Conservation (phyloP, 2,113 vertebrate genomes). For the Zosterops lateralis region DNA sequence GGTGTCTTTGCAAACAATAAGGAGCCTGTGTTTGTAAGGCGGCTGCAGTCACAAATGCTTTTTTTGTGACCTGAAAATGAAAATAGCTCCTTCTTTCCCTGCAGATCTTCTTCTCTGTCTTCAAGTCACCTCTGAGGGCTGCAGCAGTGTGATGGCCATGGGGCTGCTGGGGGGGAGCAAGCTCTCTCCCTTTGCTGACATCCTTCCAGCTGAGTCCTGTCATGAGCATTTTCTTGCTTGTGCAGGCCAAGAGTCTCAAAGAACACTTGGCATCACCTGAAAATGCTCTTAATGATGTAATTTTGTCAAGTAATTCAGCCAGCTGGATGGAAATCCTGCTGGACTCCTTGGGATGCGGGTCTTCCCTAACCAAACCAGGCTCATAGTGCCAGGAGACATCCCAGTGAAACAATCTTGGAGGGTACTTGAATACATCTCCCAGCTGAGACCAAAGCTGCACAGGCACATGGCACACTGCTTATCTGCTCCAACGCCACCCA, state of each 20-base stretch:
- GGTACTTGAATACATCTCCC: not conserved
- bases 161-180: not conserved
- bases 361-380: not conserved
- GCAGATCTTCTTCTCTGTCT: conserved; percentile 5
- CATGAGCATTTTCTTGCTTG: not conserved
- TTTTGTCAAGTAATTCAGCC: not conserved
- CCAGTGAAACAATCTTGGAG: not conserved
- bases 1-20: conserved; percentile 52
- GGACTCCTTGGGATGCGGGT: not conserved
- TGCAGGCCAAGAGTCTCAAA: not conserved
- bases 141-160: not conserved
- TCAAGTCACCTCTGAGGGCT: not conserved
- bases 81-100: conserved; percentile 53
- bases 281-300: not conserved
- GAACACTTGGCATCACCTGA: not conserved
- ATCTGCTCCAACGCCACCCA: not conserved
- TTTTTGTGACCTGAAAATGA: conserved; percentile 22
- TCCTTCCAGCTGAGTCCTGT: not conserved
- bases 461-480: not conserved
- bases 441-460: not conserved
- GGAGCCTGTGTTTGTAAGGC: conserved; percentile 38
- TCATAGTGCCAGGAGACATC: not conserved
- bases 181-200: not conserved
- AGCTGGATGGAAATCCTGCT: not conserved
- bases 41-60: not conserved